Evolutionary conservation across 1,140 invertebrate species (phyloP).

Genomic region (Sarcophaga bullata): DNA sequence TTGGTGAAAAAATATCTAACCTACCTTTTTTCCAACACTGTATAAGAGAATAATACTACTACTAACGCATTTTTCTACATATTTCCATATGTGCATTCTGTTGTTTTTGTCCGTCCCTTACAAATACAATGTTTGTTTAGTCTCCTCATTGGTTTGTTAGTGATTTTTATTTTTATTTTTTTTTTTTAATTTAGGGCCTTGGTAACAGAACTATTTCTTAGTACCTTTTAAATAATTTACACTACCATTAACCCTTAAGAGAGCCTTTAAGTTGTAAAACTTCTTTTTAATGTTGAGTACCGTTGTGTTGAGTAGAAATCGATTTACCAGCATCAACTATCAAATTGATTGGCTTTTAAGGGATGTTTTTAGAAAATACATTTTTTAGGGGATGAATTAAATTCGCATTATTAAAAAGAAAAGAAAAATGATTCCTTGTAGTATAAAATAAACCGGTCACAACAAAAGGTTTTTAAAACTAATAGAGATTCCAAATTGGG

Average conservation of each 20-base stretch:
- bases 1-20: background rate
- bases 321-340: no score
- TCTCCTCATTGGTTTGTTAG: background rate
- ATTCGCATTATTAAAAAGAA: no score
- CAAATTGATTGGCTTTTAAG: no score
- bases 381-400: no score
- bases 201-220: background rate
- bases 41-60: background rate
- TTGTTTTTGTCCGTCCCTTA: background rate
- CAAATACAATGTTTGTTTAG: background rate
- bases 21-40: background rate
- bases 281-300: no score
- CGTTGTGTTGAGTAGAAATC: no score
- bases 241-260: conserved; percentile 1
- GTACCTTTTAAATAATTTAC: background rate
- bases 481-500: no score
- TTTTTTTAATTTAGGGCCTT: conserved; percentile 23
- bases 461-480: no score
- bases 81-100: background rate
- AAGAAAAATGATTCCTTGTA: no score
- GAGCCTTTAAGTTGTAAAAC: background rate
- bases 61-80: background rate
- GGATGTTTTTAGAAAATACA: no score
- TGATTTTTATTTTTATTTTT: background rate
- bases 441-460: no score